Conservation (phyloP, 2,113 vertebrate genomes). For the Xenus cinereus region DNA sequence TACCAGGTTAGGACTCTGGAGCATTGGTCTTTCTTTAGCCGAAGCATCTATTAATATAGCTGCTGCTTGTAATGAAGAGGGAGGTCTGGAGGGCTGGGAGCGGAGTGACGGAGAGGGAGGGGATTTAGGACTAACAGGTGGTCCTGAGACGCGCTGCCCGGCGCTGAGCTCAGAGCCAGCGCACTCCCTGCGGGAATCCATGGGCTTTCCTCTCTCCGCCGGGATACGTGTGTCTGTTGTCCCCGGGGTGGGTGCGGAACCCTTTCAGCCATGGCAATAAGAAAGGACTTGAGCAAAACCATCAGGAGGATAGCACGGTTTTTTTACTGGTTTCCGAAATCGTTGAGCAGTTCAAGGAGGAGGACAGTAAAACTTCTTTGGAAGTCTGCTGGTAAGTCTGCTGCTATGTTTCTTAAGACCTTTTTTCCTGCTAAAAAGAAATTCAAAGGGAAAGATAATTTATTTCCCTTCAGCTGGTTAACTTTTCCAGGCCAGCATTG, state of each 20-base stretch:
- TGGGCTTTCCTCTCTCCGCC: neutral
- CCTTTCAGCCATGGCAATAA: constrained; percentile 61
- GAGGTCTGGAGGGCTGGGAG: constrained; percentile 60
- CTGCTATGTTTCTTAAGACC: neutral
- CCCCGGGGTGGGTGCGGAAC: neutral
- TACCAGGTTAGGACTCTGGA: constrained; percentile 28
- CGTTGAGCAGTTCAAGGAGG: constrained; percentile 58
- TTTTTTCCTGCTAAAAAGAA: neutral
- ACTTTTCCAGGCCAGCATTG: neutral
- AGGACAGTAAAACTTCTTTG: constrained; percentile 67
- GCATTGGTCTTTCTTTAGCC: constrained; percentile 63
- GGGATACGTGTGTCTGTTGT: neutral
- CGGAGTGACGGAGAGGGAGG: constrained; percentile 53
- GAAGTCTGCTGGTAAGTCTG: constrained; percentile 66
- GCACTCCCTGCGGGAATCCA: neutral
- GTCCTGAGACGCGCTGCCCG: constrained; percentile 64
- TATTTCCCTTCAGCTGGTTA: neutral
- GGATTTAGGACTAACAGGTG: constrained; percentile 77
- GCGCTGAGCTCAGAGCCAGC: constrained; percentile 52
- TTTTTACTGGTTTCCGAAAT: constrained; percentile 73
- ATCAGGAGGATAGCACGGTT: constrained; percentile 68
- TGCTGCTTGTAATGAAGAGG: constrained; percentile 48
- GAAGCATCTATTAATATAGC: constrained; percentile 70
- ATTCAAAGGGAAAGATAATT: neutral
- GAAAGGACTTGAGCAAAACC: constrained; percentile 69